Evolutionary conservation across 2,888 invertebrate species (phyloP).

Genomic region (Lamproptera curius): DNA sequence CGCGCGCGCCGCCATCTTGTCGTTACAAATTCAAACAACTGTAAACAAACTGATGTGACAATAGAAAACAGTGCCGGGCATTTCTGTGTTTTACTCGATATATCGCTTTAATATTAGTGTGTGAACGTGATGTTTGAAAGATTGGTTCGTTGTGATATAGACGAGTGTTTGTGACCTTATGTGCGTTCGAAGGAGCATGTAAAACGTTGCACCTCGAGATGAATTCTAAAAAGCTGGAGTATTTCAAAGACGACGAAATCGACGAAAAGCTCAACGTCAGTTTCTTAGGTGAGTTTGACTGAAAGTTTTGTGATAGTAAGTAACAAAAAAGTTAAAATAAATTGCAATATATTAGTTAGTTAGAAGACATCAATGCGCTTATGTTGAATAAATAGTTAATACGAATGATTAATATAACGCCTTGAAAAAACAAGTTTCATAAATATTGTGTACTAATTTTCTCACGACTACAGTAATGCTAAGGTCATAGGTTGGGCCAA

Average conservation of each 20-base stretch:
- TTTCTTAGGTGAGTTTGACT: slow-evolving; percentile 63
- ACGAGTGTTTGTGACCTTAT: slow-evolving; percentile 68
- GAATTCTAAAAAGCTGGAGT: slow-evolving; percentile 76
- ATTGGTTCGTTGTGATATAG: slow-evolving; percentile 46
- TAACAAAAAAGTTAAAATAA: slow-evolving; percentile 7
- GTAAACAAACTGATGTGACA: slow-evolving; percentile 25
- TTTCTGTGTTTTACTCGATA: slow-evolving; percentile 29
- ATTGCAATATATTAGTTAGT: slow-evolving; percentile 10
- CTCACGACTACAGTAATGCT: background rate
- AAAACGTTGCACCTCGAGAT: slow-evolving; percentile 52
- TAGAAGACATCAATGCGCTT: background rate
- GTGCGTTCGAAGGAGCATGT: slow-evolving; percentile 44
- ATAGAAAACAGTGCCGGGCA: slow-evolving; percentile 30
- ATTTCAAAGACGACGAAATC: slow-evolving; percentile 64
- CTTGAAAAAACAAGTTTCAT: background rate
- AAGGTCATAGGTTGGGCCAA: background rate
- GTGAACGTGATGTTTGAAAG: slow-evolving; percentile 26
- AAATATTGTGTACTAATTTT: background rate
- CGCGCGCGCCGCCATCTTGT: slow-evolving; percentile 43
- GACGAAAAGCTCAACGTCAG: slow-evolving; percentile 71
- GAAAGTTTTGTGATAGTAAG: background rate
- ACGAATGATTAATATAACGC: background rate
- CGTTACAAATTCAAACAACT: slow-evolving; percentile 55
- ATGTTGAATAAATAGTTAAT: slow-evolving; percentile 1
- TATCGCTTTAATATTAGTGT: slow-evolving; percentile 11